These are phyloP conservation scores for Agrotis ipsilon DNA, from an alignment of 2,888 invertebrate species.

Conservation along the genomic window DNA sequence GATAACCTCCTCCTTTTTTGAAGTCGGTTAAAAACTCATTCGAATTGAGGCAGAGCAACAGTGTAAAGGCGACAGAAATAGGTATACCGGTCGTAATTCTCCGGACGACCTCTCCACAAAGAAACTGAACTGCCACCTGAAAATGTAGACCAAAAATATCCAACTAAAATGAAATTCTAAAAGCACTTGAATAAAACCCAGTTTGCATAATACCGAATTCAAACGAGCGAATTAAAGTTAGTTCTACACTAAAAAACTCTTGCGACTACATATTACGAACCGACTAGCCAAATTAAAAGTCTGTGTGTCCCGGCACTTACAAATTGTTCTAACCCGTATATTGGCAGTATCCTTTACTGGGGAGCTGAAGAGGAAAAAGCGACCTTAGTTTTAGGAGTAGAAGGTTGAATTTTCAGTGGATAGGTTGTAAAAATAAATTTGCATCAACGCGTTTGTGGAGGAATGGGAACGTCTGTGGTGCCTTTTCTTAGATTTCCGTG, in stretches of 20 bases:
- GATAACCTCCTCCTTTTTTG: too few relatives aligned
- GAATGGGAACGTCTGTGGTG: conserved; percentile 58
- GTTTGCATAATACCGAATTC: conserved; percentile 26
- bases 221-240: conserved; percentile 43
- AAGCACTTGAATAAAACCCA: conserved; percentile 25
- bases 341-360: conserved; percentile 71
- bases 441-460: conserved; percentile 58
- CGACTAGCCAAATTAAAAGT: conserved; percentile 62
- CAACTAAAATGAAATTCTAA: conserved; percentile 31
- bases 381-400: conserved; percentile 30
- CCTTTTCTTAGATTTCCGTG: conserved; percentile 55
- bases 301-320: conserved; percentile 74
- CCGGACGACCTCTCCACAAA: background rate
- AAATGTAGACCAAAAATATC: conserved; percentile 20
- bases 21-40: too few relatives aligned
- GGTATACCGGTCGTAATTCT: background rate
- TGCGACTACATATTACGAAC: conserved; percentile 21
- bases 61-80: background rate
- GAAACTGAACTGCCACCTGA: background rate
- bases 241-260: conserved; percentile 32
- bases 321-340: conserved; percentile 80
- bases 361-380: conserved; percentile 34
- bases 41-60: background rate
- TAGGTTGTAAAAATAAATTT: conserved; percentile 56
- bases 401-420: conserved; percentile 40